Evolutionary conservation across 2,113 vertebrate species (phyloP), one percentile per base, ranked within the genome.

Genomic region (Nothobranchius furzeri): DNA sequence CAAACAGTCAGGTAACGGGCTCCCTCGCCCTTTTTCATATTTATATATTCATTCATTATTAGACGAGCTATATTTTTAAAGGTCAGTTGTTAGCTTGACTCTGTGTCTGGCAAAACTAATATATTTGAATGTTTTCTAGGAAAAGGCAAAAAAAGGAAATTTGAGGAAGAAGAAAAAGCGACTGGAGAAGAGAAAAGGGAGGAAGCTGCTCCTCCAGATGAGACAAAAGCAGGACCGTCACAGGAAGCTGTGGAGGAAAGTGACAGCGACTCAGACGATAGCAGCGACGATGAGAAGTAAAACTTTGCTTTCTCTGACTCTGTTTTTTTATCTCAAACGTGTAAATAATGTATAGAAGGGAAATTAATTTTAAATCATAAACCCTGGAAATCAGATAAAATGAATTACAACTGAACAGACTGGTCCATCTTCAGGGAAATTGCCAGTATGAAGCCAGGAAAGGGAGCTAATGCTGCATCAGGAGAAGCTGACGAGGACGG

Each of bases 281-380:
- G 85, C 82, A 89, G 90, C 1, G 94, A 95, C 0, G 95, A 95
- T n/a, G 95, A 95, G 46, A 90, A 84, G 95, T 96, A 78, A 87
- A 85, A 56, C 5, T n/a, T 14, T 0, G 12, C 56, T 46, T 62
- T 14, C 2, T 64, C 1, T 60, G 5, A 12, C 14, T 30, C 30
- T 50, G n/a, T 1, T 37, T 6, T 59, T 20, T 30, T 64, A 37
- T 30, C 3, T 14, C 9, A 25, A 43, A 48, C 10, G 14, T 62
- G 12, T 25, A n/a, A 7, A 42, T 13, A 47, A 30, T 14, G 2
- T 1, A 55, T 42, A 6, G 12, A 30, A 20, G 12, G 13, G 40
- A 49, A 49, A 6, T 7, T 17, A 1, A 49, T 17, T 60, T 37
- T 36, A 49, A 17, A 17, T 15, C 9, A 37, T 10, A n/a, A 25